Percentiles rank a stretch among this genome's conserved stretches.
These are phyloP conservation scores for Auanema sp. DNA, from an alignment of 2,888 invertebrate species.

Conservation along the genomic window DNA sequence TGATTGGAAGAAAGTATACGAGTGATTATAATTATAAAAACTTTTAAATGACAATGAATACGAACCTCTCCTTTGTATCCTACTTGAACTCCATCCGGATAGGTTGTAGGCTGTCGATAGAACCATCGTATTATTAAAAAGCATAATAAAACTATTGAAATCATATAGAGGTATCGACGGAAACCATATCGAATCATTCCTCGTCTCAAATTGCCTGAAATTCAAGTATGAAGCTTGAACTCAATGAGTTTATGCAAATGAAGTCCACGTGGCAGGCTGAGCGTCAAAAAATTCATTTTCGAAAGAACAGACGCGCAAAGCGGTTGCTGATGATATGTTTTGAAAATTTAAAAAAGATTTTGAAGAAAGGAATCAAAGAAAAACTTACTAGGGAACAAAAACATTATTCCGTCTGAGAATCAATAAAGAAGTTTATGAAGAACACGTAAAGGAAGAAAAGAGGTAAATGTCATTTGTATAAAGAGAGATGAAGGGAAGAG, in stretches of 20 bases:
- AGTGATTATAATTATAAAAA: background rate
- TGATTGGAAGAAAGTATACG: background rate
- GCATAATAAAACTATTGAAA: conserved; percentile 35
- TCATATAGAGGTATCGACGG: conserved; percentile 51
- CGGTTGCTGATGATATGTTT: background rate
- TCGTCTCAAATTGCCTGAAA: conserved; percentile 38
- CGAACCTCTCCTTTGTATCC: conserved; percentile 23
- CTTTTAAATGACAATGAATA: background rate
- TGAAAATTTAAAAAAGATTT: background rate
- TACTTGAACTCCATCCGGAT: background rate
- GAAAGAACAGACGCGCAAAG: no score
- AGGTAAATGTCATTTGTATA: no score
- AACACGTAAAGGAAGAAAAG: no score
- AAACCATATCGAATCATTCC: conserved; percentile 29
- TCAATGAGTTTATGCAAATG: background rate
- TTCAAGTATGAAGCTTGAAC: background rate
- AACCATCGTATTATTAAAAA: conserved; percentile 47
- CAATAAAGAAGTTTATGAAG: no score
- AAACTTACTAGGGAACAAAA: no score
- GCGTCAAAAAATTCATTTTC: background rate
- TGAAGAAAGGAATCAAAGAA: background rate
- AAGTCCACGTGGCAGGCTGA: background rate
- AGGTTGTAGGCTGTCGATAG: background rate
- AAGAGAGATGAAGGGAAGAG: no score
- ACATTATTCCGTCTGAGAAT: no score